Evolutionary conservation across 2,113 vertebrate species (phyloP).

Genomic region (Macheiramphus alcinus): DNA sequence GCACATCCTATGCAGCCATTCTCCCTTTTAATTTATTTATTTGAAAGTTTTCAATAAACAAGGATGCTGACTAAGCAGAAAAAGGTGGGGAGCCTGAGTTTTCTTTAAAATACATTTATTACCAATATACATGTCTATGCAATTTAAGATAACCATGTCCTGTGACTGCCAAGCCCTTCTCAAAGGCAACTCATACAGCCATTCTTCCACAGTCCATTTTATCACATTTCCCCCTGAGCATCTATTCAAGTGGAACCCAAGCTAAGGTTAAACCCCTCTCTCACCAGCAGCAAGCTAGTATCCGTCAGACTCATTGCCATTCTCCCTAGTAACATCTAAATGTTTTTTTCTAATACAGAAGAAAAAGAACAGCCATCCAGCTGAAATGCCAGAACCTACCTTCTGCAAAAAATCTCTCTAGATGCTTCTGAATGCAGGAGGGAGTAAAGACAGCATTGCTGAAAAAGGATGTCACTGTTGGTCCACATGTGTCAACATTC

Average conservation of each 20-base stretch:
- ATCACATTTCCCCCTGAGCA: background rate
- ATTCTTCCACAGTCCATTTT: background rate
- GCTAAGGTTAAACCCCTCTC: background rate
- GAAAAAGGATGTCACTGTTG: constrained; percentile 29
- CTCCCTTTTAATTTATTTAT: background rate
- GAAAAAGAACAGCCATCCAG: background rate
- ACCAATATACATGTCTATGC: background rate
- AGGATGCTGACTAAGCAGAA: background rate
- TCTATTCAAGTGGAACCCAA: background rate
- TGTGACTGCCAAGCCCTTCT: background rate
- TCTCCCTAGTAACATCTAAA: background rate
- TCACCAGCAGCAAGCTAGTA: background rate
- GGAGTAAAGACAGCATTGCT: constrained; percentile 6
- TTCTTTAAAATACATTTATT: background rate
- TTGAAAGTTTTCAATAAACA: background rate
- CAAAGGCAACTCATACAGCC: background rate
- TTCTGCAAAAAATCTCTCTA: constrained; percentile 16
- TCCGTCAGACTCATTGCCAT: background rate
- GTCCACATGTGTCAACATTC: constrained; percentile 62
- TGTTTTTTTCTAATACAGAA: background rate
- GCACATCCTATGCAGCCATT: background rate
- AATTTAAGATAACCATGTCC: background rate
- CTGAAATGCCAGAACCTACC: constrained; percentile 48
- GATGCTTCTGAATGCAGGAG: constrained; percentile 12
- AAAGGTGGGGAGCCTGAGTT: background rate